These are phyloP conservation scores for Notolabrus celidotus DNA, from an alignment of 2,797 vertebrate species.

Conservation along the genomic window DNA sequence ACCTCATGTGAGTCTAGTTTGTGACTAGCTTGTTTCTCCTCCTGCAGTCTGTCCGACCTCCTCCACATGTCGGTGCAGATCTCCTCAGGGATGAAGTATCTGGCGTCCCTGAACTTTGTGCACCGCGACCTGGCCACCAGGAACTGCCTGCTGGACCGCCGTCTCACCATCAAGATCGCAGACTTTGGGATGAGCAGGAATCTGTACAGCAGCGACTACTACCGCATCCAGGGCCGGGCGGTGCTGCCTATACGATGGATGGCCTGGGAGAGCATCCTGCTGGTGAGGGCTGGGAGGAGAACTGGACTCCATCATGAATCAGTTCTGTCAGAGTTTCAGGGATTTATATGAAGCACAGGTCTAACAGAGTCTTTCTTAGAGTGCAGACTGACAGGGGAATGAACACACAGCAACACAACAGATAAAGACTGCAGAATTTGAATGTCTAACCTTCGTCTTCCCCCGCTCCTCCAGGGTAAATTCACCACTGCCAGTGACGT, in stretches of 20 bases:
- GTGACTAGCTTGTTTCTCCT: neutral
- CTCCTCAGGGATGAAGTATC: slow-evolving; percentile 95
- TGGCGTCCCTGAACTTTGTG: slow-evolving; percentile 96
- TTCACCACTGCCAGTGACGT: slow-evolving; percentile 97
- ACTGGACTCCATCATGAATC: no score
- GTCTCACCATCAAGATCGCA: slow-evolving; percentile 96
- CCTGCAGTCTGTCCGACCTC: slow-evolving; percentile 79
- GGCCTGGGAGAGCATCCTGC: slow-evolving; percentile 98
- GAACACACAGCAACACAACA: no score
- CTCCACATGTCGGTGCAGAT: slow-evolving; percentile 95
- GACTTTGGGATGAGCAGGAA: slow-evolving; percentile 99
- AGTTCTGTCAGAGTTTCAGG: no score
- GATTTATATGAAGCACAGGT: no score
- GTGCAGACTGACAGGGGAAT: no score
- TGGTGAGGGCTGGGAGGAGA: slow-evolving; percentile 83
- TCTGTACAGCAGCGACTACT: slow-evolving; percentile 97
- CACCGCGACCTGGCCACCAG: slow-evolving; percentile 96
- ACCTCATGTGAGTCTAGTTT: no score
- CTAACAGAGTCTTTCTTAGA: no score
- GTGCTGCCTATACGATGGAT: slow-evolving; percentile 99
- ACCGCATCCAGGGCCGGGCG: slow-evolving; percentile 95
- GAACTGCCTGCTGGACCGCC: slow-evolving; percentile 95
- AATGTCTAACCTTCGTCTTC: no score
- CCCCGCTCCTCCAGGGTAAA: slow-evolving; percentile 87
- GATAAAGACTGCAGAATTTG: no score